phyloP scores from a whole-genome alignment of 2,113 vertebrate species.

The Synodontis membranacea region DNA sequence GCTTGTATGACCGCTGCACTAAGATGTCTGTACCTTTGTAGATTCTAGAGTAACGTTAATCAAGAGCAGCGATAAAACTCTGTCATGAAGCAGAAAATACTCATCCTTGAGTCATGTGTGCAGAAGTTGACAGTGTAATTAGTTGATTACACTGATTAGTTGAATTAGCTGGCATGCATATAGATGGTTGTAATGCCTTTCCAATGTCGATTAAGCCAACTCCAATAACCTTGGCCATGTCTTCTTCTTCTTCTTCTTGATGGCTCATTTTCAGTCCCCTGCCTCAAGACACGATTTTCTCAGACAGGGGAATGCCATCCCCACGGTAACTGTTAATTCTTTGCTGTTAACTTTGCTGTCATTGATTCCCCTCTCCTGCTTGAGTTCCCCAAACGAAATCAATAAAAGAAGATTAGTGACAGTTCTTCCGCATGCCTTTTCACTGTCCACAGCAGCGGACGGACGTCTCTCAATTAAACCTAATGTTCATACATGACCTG shows the following conservation, averaged over 20 bases:
- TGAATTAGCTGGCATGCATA: constrained; percentile 25
- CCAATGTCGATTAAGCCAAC: constrained; percentile 33
- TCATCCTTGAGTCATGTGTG: neutral
- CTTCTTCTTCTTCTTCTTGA: constrained; percentile 19
- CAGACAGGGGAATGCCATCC: constrained; percentile 24
- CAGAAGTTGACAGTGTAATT: constrained; percentile 23
- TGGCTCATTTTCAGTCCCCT: constrained; percentile 1
- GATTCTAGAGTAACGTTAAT: neutral
- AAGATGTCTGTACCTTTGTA: neutral
- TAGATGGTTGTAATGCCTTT: constrained; percentile 4
- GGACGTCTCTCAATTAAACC: constrained; percentile 8
- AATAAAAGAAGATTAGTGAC: constrained; percentile 46
- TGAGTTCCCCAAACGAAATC: constrained; percentile 44
- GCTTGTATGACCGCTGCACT: neutral
- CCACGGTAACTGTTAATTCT: constrained; percentile 49
- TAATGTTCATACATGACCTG: neutral
- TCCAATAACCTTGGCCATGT: constrained; percentile 25
- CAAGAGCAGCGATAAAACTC: neutral
- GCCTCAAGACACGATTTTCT: constrained; percentile 30
- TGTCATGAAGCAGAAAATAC: constrained; percentile 5
- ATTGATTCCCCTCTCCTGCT: constrained; percentile 46
- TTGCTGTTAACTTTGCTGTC: constrained; percentile 34
- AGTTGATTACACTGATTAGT: too few relatives aligned
- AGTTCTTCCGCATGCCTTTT: constrained; percentile 20
- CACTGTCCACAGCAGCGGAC: constrained; percentile 17